A percentile compares a stretch with the other conserved stretches of the same genome.
Evolutionary conservation across 1,140 invertebrate species (phyloP).

Genomic region (Bombus terrestris): DNA sequence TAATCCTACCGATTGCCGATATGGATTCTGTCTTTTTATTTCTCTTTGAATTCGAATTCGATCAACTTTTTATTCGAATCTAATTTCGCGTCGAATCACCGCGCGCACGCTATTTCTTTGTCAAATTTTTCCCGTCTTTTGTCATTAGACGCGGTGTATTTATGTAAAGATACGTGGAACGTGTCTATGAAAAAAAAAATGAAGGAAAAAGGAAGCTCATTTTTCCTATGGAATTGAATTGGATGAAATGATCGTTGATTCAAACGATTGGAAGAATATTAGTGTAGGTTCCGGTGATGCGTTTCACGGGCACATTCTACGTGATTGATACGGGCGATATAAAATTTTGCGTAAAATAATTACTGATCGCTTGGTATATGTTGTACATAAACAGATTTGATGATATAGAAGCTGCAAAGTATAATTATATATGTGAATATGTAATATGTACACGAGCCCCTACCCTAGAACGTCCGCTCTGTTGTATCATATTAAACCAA

Average conservation of each 20-base stretch:
- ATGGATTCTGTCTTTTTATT: neutral
- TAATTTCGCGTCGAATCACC: neutral
- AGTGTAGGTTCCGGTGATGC: neutral
- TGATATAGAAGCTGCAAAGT: constrained; percentile 63
- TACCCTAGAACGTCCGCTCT: constrained; percentile 60
- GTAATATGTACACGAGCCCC: constrained; percentile 66
- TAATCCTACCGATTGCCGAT: constrained; percentile 19
- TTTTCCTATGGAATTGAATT: neutral
- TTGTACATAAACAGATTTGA: constrained; percentile 68
- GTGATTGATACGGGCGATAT: constrained; percentile 8
- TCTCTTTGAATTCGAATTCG: neutral
- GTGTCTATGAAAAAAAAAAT: neutral
- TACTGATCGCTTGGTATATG: constrained; percentile 56
- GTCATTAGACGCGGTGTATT: neutral
- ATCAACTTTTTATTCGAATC: neutral
- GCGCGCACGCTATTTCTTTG: neutral
- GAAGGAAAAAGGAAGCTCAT: neutral
- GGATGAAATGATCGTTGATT: no score
- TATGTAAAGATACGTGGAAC: neutral
- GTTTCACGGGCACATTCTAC: neutral
- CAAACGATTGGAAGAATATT: neutral
- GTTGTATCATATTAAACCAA: constrained; percentile 81
- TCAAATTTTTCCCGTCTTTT: constrained; percentile 2
- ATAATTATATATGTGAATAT: constrained; percentile 73
- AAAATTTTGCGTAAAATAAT: constrained; percentile 56